A percentile compares a stretch with the other conserved stretches of the same genome.
Conservation (phyloP, 2,113 vertebrate genomes). For the Misgurnus anguillicaudatus region DNA sequence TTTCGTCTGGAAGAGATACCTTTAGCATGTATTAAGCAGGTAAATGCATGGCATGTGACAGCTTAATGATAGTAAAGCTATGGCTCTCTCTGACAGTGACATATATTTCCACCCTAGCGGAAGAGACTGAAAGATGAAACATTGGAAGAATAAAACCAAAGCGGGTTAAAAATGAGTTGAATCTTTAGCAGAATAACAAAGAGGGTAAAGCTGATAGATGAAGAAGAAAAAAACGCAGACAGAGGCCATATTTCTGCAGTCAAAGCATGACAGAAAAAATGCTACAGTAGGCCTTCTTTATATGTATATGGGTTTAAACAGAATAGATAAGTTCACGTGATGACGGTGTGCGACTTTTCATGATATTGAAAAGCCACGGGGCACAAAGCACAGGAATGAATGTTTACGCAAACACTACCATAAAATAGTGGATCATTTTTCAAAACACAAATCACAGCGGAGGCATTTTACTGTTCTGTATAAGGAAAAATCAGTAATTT, state of each 20-base stretch:
- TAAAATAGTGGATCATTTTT: background rate
- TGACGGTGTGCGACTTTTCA: background rate
- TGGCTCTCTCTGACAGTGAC: conserved; percentile 5
- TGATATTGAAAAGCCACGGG: background rate
- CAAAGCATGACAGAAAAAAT: background rate
- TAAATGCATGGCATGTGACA: conserved; percentile 37
- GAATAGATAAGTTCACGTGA: background rate
- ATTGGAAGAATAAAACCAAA: conserved; percentile 26
- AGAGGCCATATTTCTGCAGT: background rate
- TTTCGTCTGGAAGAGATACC: conserved; percentile 35
- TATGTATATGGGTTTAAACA: background rate
- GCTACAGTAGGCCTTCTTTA: too few relatives aligned
- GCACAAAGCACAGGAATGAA: background rate
- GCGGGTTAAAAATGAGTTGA: background rate
- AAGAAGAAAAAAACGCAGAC: background rate
- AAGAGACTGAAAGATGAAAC: conserved; percentile 26
- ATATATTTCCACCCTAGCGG: conserved; percentile 26
- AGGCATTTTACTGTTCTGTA: conserved; percentile 2
- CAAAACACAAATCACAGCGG: conserved; percentile 12
- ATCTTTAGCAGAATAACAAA: conserved; percentile 1
- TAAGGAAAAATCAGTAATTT: conserved; percentile 17
- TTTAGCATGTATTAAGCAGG: conserved; percentile 37
- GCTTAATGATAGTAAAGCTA: conserved; percentile 49
- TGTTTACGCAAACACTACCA: background rate
- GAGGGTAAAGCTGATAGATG: background rate